Conservation (phyloP, 2,797 vertebrate species). For the Eleutherodactylus coqui region DNA sequence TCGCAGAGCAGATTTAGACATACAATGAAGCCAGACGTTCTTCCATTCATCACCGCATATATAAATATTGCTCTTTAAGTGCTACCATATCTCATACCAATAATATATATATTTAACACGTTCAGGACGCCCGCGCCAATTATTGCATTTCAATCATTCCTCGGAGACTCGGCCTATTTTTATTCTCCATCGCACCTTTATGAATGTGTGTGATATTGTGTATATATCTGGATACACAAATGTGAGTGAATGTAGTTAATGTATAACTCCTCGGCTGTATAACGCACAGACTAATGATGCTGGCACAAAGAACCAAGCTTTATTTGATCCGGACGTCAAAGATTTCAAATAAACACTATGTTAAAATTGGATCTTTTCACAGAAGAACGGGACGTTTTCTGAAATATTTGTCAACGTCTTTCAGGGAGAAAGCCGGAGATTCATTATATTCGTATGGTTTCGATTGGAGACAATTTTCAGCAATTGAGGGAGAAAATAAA, state of each 20-base stretch:
- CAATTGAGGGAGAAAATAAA: constrained; percentile 35
- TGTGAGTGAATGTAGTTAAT: constrained; percentile 34
- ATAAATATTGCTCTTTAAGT: constrained; percentile 69
- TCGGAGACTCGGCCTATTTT: constrained; percentile 72
- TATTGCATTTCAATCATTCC: constrained; percentile 72
- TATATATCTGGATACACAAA: constrained; percentile 18
- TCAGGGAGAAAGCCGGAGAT: constrained; percentile 50
- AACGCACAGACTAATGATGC: constrained; percentile 30
- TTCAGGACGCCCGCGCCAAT: constrained; percentile 71
- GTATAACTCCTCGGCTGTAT: constrained; percentile 29
- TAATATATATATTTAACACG: constrained; percentile 77
- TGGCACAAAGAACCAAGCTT: constrained; percentile 18
- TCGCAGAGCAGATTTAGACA: constrained; percentile 57
- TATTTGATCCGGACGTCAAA: constrained; percentile 20
- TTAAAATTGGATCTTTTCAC: constrained; percentile 65
- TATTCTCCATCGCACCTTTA: constrained; percentile 74
- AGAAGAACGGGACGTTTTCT: background rate
- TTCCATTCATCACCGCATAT: constrained; percentile 70
- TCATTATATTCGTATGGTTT: constrained; percentile 59
- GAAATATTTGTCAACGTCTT: constrained; percentile 24
- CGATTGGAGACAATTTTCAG: constrained; percentile 28
- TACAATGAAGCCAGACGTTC: constrained; percentile 61
- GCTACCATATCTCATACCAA: constrained; percentile 73
- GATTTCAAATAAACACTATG: constrained; percentile 57
- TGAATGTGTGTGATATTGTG: constrained; percentile 11